Percentiles rank a stretch among this genome's conserved stretches.
These are phyloP conservation scores for Micronycteris hirsuta DNA, from an alignment of 2,113 vertebrate species.

Conservation along the genomic window DNA sequence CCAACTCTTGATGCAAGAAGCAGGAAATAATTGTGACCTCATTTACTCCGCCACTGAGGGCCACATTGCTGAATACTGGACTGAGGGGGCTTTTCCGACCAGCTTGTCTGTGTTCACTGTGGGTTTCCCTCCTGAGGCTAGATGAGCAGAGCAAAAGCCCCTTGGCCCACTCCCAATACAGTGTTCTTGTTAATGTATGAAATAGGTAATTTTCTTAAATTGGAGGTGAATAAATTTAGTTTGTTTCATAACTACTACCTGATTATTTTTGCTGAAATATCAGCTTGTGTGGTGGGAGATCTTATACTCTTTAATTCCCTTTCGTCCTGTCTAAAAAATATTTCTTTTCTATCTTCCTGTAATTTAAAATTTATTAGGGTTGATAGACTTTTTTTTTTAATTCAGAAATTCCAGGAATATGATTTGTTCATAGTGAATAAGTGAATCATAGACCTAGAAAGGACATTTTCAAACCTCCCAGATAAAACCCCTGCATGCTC, in stretches of 20 bases:
- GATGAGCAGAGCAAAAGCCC: background rate
- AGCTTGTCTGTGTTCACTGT: background rate
- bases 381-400: background rate
- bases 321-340: background rate
- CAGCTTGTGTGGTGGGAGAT: background rate
- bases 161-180: background rate
- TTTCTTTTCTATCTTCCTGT: background rate
- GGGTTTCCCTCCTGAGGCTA: background rate
- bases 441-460: background rate
- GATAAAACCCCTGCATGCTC: background rate
- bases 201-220: background rate
- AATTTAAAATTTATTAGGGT: background rate
- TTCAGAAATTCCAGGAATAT: background rate
- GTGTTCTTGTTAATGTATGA: background rate
- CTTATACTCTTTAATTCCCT: background rate
- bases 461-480: background rate
- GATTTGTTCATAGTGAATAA: conserved; percentile 27
- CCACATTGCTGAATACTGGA: background rate
- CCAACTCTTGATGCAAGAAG: background rate
- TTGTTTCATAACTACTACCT: background rate
- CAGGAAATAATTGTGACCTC: background rate
- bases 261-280: background rate
- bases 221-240: background rate
- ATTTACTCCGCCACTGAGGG: background rate
- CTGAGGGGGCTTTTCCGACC: background rate